Evolutionary conservation across 2,888 invertebrate genomes (phyloP).

Genomic region (Eustalomyia histrio): DNA sequence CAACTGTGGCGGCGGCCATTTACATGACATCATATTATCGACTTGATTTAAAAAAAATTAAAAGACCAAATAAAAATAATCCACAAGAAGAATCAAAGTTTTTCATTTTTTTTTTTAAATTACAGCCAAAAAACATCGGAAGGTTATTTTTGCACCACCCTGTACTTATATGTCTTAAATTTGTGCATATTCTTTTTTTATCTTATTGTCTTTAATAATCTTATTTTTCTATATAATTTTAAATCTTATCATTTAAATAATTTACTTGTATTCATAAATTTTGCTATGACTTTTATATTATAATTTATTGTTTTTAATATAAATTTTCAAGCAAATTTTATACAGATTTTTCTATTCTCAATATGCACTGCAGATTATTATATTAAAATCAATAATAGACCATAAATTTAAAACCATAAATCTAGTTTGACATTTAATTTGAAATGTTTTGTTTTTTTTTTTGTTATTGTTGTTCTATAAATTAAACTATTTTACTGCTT

Average conservation of each 20-base stretch:
- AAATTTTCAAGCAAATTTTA: not conserved
- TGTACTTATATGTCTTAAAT: too few relatives aligned
- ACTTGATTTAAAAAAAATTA: too few relatives aligned
- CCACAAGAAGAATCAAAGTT: too few relatives aligned
- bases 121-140: too few relatives aligned
- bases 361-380: not conserved
- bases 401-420: slow-evolving; percentile 32
- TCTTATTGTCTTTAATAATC: not conserved
- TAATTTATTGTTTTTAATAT: slow-evolving; percentile 20
- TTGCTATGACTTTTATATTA: slow-evolving; percentile 14
- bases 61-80: too few relatives aligned
- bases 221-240: not conserved
- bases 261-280: slow-evolving; percentile 15
- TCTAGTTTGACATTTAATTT: slow-evolving; percentile 31
- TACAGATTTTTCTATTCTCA: not conserved
- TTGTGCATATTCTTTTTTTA: not conserved
- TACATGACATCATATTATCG: too few relatives aligned
- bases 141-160: too few relatives aligned
- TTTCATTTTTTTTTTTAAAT: too few relatives aligned
- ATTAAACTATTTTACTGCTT: not conserved
- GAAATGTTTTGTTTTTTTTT: not conserved
- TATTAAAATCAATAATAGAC: not conserved
- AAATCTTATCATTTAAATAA: not conserved
- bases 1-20: too few relatives aligned
- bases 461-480: not conserved